Percentiles rank a stretch among this genome's conserved stretches.
phyloP scores from a whole-genome alignment of 2,888 invertebrate genomes.

The Drosophila maculinotata region DNA sequence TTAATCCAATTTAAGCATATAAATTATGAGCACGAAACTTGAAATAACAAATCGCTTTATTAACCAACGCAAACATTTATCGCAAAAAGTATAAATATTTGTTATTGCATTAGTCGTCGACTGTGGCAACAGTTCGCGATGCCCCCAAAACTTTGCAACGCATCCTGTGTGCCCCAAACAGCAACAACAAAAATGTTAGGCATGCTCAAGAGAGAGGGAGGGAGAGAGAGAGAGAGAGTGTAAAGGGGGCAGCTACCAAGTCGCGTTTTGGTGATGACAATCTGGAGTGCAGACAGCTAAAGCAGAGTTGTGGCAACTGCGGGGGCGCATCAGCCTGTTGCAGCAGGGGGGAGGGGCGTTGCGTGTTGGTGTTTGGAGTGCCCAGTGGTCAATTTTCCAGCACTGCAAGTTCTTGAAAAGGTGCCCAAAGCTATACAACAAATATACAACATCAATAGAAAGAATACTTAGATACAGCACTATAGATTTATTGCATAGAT shows the following conservation, averaged over 20 bases:
- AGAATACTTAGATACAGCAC: no score
- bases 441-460: no score
- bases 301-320: conserved; percentile 10
- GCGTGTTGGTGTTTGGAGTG: conserved; percentile 33
- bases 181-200: conserved; percentile 39
- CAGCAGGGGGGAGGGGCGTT: neutral
- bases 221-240: neutral
- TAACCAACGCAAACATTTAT: conserved; percentile 83
- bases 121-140: no score
- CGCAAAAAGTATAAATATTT: conserved; percentile 84
- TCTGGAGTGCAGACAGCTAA: conserved; percentile 59
- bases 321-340: conserved; percentile 27
- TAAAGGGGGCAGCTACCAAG: conserved; percentile 8
- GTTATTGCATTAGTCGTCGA: conserved; percentile 79
- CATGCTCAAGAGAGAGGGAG: neutral
- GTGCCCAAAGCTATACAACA: no score
- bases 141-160: conserved; percentile 28
- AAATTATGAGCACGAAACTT: conserved; percentile 75
- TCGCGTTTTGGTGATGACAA: conserved; percentile 67
- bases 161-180: conserved; percentile 41
- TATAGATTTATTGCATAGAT: no score
- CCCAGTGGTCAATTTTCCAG: conserved; percentile 52
- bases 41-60: conserved; percentile 82
- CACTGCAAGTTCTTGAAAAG: neutral
- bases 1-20: conserved; percentile 78